These are phyloP conservation scores for Scalopus aquaticus DNA, from an alignment of 2,113 vertebrate species.

Conservation along the genomic window DNA sequence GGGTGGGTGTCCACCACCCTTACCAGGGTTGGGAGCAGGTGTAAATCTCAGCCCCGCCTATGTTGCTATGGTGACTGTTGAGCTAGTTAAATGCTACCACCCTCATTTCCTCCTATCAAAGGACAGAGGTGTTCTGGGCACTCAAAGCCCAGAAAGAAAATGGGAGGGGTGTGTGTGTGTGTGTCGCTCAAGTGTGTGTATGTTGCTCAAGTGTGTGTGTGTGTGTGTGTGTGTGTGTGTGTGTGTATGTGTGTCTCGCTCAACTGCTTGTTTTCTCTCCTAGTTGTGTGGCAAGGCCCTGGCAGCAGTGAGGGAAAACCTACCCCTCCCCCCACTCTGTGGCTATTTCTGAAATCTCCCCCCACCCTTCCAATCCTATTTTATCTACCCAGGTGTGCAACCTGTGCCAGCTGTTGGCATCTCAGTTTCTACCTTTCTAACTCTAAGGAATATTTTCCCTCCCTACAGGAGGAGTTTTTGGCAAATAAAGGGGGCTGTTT, in stretches of 20 bases:
- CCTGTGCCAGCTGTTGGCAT: background rate
- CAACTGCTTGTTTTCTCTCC: background rate
- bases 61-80: slow-evolving; percentile 49
- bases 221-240: background rate
- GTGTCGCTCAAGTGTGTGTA: background rate
- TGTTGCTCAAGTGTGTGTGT: background rate
- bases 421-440: slow-evolving; percentile 2
- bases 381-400: slow-evolving; percentile 14
- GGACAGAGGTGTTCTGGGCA: background rate
- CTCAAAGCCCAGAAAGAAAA: background rate
- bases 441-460: background rate
- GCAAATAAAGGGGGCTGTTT: background rate
- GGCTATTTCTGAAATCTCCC: slow-evolving; percentile 40
- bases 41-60: slow-evolving; percentile 48
- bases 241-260: background rate
- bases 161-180: too few species aligned
- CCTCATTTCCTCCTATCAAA: slow-evolving; percentile 25
- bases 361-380: background rate
- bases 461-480: background rate
- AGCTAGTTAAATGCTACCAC: background rate
- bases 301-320: background rate
- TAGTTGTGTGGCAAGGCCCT: background rate
- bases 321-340: background rate
- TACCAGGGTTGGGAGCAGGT: slow-evolving; percentile 51
- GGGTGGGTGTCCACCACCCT: background rate